Evolutionary conservation across 1,140 invertebrate species (phyloP).

Genomic region (Macrobrachium rosenbergii): DNA sequence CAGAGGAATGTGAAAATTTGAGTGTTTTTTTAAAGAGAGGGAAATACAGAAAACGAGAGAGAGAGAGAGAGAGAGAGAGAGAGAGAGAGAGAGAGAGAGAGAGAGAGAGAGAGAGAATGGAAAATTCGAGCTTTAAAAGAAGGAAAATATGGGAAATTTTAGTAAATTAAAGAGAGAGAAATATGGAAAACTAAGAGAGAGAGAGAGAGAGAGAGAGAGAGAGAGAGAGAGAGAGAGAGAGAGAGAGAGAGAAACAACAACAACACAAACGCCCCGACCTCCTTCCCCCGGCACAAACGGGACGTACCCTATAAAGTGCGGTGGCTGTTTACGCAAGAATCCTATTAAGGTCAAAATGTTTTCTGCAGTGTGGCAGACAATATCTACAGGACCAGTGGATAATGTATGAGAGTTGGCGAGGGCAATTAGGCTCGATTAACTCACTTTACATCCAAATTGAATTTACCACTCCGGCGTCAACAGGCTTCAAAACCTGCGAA

Average conservation of each 20-base stretch:
- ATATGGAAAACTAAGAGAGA: too few species aligned
- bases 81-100: neutral
- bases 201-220: conserved; percentile 30
- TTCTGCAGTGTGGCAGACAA: too few species aligned
- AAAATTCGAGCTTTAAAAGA: neutral
- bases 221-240: conserved; percentile 43
- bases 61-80: conserved; percentile 3
- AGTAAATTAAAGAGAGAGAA: neutral
- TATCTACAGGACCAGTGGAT: neutral
- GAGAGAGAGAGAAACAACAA: conserved; percentile 31
- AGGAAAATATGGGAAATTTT: neutral
- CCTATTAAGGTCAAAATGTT: too few species aligned
- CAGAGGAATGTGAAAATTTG: too few species aligned
- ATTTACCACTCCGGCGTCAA: neutral
- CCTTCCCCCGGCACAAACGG: neutral
- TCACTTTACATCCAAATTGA: conserved; percentile 20
- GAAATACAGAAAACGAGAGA: neutral
- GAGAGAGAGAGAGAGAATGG: neutral
- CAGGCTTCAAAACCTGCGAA: neutral
- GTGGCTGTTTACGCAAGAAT: too few species aligned
- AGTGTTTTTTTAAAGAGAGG: too few species aligned
- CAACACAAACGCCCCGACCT: neutral
- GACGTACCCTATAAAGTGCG: too few species aligned
- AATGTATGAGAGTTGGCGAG: neutral
- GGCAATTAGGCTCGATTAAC: neutral